Evolutionary conservation across 2,113 vertebrate species (phyloP), one percentile per base, ranked within the genome.

Genomic region (Dipodomys ordii): DNA sequence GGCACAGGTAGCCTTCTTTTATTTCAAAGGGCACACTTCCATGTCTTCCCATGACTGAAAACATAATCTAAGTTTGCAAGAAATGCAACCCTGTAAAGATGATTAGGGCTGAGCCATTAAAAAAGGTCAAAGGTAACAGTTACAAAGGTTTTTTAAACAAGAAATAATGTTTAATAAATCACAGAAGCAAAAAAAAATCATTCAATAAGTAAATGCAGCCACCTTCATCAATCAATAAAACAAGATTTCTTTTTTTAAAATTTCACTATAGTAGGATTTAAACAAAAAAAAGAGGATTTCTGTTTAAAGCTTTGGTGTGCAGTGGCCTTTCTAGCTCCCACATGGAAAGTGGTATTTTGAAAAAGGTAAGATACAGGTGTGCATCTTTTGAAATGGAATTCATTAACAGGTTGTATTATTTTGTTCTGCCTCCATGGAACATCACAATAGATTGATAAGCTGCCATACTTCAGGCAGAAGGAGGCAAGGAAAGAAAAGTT

Each of bases 361-460:
- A 81, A 90, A 87, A 89, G n/a, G 71, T 88, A 90, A 94, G 93
- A 92, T 92, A 96, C 94, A 96, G 96, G 94, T 96, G 88, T 68
- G 44, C 7, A 13, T 94, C 62, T 0, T 87, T 90, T 93, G 94
- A 97, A 94, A 72, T 0, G n/a, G 82, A 91, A 79, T 92, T 94
- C 73, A 92, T 95, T 95, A 94, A 76, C 84, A 88, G 92, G 9
- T 83, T 87, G 69, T 72, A 90, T 93, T 93, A 88, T 94, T 79
- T 97, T 88, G 87, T 35, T 87, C 83, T 57, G 10, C 71, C 82
- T 32, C 78, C n/a, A 2, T 7, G 3, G 0, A 32, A 3, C 1
- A 32, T 78, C 39, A 93, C 1, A 2, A 65, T 30, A 15, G 53
- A 76, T 78, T 76, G 22, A 84, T 49, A 6, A 0, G 64, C 88